Evolutionary conservation across 2,113 vertebrate genomes (phyloP).

Genomic region (Deroptyus accipitrinus): DNA sequence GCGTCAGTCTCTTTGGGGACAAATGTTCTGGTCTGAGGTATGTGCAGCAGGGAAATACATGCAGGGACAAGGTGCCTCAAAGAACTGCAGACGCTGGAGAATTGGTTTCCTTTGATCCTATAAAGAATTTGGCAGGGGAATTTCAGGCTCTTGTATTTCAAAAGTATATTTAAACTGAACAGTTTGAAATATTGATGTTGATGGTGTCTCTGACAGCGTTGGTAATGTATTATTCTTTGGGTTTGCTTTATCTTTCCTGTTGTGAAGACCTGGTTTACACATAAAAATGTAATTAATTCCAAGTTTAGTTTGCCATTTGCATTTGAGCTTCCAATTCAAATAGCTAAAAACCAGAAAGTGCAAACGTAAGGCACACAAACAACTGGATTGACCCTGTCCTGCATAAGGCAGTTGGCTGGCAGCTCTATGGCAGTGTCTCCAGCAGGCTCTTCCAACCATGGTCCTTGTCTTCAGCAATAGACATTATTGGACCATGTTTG

Average conservation of each 20-base stretch:
- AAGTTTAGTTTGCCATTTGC: not conserved
- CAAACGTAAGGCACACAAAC: not conserved
- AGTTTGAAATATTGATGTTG: not conserved
- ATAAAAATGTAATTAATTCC: not conserved
- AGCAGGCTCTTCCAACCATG: not conserved
- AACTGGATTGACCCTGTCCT: not conserved
- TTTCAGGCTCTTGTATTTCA: constrained; percentile 24
- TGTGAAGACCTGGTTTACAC: not conserved
- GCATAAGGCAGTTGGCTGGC: not conserved
- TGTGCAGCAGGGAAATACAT: not conserved
- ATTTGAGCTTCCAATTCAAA: not conserved
- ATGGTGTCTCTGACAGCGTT: not conserved
- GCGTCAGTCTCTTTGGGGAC: not conserved
- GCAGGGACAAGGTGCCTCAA: not conserved
- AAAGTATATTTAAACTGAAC: not conserved
- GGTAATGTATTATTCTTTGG: not conserved
- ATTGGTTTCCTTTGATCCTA: constrained; percentile 26
- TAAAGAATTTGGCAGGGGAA: constrained; percentile 7
- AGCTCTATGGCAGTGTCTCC: not conserved
- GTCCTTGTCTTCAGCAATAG: not conserved
- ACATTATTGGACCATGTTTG: not conserved
- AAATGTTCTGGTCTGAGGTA: not conserved
- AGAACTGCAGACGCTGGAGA: not conserved
- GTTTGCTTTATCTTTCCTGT: not conserved
- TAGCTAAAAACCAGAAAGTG: not conserved